Evolutionary conservation across 2,888 invertebrate genomes (phyloP), one percentile per base, ranked within the genome.

Genomic region (Drosophila mimica): DNA sequence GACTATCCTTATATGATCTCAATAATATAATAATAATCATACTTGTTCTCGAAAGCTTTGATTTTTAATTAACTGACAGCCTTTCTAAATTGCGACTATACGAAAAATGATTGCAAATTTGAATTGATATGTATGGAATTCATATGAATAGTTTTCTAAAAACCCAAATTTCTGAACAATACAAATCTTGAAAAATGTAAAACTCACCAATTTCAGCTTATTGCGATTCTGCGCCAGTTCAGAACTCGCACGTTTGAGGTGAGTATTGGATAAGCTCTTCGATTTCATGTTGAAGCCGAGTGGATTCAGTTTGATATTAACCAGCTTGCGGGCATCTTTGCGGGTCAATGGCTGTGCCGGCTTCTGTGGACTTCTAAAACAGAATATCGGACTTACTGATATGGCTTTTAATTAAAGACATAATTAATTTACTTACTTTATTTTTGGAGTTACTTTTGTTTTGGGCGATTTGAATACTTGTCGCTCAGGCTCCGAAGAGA

Each of bases 141-240:
- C 4, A 34, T 34, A 34, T 13, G 4, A 13, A 13, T 34, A 13
- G 13, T 34, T 34, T 34, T 13, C 4, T 34, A 13, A 4, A 13
- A 13, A 13, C 13, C 13, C 34, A 34, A 38, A 38, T 17, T 46
- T 25, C 46, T 46, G 20, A 15, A 2, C 46, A 15, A 15, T 46
- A 7, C 7, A 3, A 20, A 15, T 46, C 25, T 46, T 25, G 15
- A 2, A 15, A 46, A 20, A n/a, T n/a, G 46, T 8, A 15, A 17
- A 17, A 67, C 20, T 57, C 56, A 92, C 92, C 84, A 90, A 64
- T 68, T 86, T 89, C 1, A 91, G 33, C 43, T 80, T 79, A 43
- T 78, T 82, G 25, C 92, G 83, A 5, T 83, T 80, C 46, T 86
- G 83, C 4, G 74, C 61, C 5, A 92, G 57, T 7, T 91, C 88